These are phyloP conservation scores for Aphidius ervi DNA, from an alignment of 1,140 invertebrate species.

Conservation along the genomic window DNA sequence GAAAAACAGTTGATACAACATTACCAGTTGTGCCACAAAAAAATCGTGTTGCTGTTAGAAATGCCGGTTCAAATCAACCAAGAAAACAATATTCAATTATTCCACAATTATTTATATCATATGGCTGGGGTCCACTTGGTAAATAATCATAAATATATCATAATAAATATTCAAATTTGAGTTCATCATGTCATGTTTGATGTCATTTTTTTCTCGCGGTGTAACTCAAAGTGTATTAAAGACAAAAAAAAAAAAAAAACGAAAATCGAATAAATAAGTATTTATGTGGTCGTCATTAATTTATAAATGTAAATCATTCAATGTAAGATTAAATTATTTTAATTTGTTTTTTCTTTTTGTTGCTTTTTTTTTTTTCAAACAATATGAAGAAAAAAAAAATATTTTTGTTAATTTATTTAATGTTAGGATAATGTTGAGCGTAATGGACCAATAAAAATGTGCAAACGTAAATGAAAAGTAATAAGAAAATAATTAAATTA, in stretches of 20 bases:
- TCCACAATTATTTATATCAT: conserved; percentile 54
- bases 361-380: too few species aligned
- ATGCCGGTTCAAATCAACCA: conserved; percentile 22
- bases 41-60: conserved; percentile 30
- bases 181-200: not conserved
- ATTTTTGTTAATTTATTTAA: not conserved
- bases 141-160: conserved; percentile 31
- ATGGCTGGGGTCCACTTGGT: conserved; percentile 52
- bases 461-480: not conserved
- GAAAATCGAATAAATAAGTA: not conserved
- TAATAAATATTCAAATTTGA: conserved; percentile 1
- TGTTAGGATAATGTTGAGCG: not conserved
- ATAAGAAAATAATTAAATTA: conserved; percentile 15
- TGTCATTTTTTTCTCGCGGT: not conserved
- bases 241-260: too few species aligned
- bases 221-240: conserved; percentile 8
- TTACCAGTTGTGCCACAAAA: conserved; percentile 4
- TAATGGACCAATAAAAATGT: too few species aligned
- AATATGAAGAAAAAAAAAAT: too few species aligned
- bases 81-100: conserved; percentile 50
- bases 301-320: too few species aligned
- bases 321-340: too few species aligned
- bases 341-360: too few species aligned
- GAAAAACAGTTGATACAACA: not conserved
- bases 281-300: too few species aligned